Conservation (phyloP, 2,113 vertebrate species). For the Sprattus sprattus region DNA sequence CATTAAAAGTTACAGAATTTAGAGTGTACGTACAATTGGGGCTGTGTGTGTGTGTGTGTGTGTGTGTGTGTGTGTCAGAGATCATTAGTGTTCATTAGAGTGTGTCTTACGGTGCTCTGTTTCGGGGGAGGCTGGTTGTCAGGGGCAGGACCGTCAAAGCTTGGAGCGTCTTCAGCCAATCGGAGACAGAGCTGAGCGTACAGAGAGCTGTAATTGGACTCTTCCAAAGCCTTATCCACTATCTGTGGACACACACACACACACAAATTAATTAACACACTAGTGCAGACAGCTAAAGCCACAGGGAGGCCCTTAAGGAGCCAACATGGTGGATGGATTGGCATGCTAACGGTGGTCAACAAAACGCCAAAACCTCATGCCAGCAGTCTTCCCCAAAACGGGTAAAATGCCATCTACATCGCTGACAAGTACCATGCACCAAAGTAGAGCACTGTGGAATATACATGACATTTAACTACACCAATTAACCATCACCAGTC, state of each 20-base stretch:
- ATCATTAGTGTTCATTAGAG: too few species aligned
- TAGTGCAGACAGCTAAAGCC: too few species aligned
- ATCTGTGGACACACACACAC: conserved; percentile 71
- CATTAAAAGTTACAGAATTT: neutral
- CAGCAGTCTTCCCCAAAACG: too few species aligned
- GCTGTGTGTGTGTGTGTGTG: neutral
- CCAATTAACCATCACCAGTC: too few species aligned
- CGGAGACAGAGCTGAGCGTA: conserved; percentile 95
- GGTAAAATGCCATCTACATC: too few species aligned
- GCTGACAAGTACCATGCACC: too few species aligned
- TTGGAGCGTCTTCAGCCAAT: conserved; percentile 92
- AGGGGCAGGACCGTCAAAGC: conserved; percentile 88
- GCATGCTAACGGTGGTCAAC: too few species aligned
- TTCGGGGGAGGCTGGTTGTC: conserved; percentile 80
- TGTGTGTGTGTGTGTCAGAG: neutral
- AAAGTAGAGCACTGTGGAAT: too few species aligned
- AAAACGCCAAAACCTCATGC: too few species aligned
- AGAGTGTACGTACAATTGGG: neutral
- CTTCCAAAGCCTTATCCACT: conserved; percentile 99
- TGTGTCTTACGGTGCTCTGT: conserved; percentile 93
- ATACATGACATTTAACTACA: too few species aligned
- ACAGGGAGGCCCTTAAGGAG: too few species aligned
- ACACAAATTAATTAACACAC: neutral
- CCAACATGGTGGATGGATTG: too few species aligned
- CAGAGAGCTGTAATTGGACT: conserved; percentile 98